Percentiles rank a stretch among this genome's conserved stretches.
Evolutionary conservation across 2,797 vertebrate genomes (phyloP).

Genomic region (Myiothlypis chrysogaster): DNA sequence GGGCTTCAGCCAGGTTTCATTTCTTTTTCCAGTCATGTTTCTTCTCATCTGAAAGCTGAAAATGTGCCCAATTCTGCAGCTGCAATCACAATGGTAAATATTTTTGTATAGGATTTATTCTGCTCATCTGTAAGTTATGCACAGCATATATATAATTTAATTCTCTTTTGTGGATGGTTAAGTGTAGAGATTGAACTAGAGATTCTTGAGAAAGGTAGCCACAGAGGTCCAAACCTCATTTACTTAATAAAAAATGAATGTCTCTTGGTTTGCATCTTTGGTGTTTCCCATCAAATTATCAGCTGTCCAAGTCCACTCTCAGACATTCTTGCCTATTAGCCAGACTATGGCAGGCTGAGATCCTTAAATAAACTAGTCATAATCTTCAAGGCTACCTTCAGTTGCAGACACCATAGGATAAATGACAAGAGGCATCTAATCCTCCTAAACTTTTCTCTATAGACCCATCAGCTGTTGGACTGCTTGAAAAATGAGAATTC

Average conservation of each 20-base stretch:
- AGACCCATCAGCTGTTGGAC: background rate
- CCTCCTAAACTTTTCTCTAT: background rate
- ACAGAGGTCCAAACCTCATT: background rate
- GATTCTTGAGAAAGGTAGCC: background rate
- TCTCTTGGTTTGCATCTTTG: background rate
- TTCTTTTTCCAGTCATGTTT: background rate
- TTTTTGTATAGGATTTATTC: background rate
- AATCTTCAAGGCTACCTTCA: background rate
- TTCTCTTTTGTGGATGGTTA: background rate
- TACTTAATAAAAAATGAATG: background rate
- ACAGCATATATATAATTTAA: background rate
- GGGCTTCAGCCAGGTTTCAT: background rate
- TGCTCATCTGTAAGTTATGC: background rate
- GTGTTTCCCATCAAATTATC: background rate
- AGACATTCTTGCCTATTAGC: background rate
- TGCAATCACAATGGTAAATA: constrained; percentile 3
- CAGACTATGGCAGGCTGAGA: background rate
- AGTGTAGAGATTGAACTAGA: background rate
- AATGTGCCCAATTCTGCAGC: background rate
- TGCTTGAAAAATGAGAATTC: background rate
- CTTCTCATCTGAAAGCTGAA: constrained; percentile 17
- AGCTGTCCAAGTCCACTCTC: background rate
- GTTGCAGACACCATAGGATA: background rate
- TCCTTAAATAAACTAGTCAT: background rate
- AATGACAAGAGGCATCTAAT: background rate